Evolutionary conservation across 2,888 invertebrate genomes (phyloP).

Genomic region (Lacanobia wlatinum): DNA sequence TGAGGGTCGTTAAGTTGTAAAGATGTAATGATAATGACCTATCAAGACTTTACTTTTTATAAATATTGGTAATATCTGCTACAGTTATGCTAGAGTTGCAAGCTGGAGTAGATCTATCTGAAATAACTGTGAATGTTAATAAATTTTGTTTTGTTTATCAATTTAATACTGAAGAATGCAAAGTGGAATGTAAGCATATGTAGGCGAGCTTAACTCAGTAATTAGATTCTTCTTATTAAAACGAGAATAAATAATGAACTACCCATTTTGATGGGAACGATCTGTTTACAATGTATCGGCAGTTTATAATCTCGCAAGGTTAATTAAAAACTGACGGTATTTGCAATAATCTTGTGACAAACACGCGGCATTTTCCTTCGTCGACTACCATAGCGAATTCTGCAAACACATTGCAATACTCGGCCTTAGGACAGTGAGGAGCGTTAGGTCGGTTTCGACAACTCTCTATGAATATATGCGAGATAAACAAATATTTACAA

Average conservation of each 20-base stretch:
- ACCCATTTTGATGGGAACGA: too few species aligned
- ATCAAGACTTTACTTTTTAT: conserved; percentile 4
- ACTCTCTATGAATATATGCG: conserved; percentile 49
- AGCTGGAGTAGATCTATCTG: too few species aligned
- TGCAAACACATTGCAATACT: conserved; percentile 62
- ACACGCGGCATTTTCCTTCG: background rate
- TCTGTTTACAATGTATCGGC: background rate
- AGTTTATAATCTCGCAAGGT: background rate
- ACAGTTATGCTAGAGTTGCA: too few species aligned
- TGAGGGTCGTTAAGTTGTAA: conserved; percentile 17
- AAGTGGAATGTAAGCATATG: too few species aligned
- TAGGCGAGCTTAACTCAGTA: too few species aligned
- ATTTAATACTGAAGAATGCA: too few species aligned
- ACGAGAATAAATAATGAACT: too few species aligned
- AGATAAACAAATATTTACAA: conserved; percentile 72
- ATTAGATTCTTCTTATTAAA: too few species aligned
- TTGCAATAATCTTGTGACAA: background rate
- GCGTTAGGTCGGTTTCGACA: conserved; percentile 73
- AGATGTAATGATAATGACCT: conserved; percentile 14
- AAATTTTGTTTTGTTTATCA: too few species aligned
- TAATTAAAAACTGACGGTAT: background rate
- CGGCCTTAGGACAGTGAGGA: conserved; percentile 69
- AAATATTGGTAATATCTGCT: background rate
- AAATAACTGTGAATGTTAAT: too few species aligned
- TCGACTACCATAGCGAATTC: conserved; percentile 27